Base-by-base conservation (phyloP, 2,888 invertebrate species). In the Eilema griseolum region DNA sequence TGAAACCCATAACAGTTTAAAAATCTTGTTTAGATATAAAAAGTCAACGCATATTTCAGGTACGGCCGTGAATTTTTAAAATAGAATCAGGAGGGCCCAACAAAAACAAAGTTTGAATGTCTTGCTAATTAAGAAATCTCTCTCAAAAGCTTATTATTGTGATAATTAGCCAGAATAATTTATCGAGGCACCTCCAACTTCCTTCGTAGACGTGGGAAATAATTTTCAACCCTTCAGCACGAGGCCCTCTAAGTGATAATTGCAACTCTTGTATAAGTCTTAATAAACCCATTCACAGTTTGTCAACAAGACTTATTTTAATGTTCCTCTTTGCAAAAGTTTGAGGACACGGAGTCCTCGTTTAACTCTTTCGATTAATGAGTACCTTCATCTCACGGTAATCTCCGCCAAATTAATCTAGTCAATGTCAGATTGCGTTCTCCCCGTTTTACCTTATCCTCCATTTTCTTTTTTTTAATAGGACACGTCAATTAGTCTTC, bases 141-240 rank as follows among this genome's bases (percentile, higher is more conserved):
- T 81, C 75, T 81, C 81, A 78, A 83, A 83, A 84, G 82, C 83
- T 86, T 88, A 88, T 89, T 89, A 86, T 89, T 89, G 86, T 86
- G 88, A 84, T 86, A 90, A 90, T 90, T 88, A 86, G 85, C 76
- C 75, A 70, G 86, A 86, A 86, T 87, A 87, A 87, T 87, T 88
- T 83, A 87, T 79, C 67, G 65, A 24, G 60, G 66, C 64, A 65
- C 68, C 73, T 71, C 70, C 66, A 74, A 74, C 70, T 78, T 76
- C 31, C 70, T 52, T 46, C 33, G 61, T 61, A 67, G 73, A 75
- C 57, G 75, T 66, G 70, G 79, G 77, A 77, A 82, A 81, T 84
- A 79, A 84, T 77, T 78, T 78, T 76, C 74, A 80, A 69, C 69
- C 66, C 60, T 69, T 72, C 63, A 64, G 52, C 16, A 52, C 46